phyloP scores from a whole-genome alignment of 2,113 vertebrate species.

The Agapornis roseicollis region DNA sequence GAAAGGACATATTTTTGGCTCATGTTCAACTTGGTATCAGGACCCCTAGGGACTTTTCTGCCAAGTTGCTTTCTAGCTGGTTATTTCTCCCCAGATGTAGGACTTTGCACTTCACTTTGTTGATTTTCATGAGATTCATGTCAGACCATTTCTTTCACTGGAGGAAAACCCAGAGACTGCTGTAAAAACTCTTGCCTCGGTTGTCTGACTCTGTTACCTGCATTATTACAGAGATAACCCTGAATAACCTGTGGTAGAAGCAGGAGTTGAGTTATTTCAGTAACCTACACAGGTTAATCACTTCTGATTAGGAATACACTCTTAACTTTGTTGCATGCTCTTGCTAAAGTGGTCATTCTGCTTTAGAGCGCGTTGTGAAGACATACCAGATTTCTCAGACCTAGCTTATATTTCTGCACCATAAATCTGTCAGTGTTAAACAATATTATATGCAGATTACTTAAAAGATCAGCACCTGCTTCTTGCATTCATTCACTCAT shows the following conservation, averaged over 20 bases:
- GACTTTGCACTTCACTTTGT: not conserved
- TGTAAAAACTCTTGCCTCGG: not conserved
- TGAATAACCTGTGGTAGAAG: not conserved
- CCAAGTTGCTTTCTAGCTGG: not conserved
- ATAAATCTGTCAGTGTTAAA: not conserved
- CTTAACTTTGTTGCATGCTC: not conserved
- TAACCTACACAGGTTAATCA: not conserved
- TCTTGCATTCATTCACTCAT: not conserved
- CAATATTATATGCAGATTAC: not conserved
- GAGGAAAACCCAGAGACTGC: not conserved
- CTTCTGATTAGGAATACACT: not conserved
- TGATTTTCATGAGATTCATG: not conserved
- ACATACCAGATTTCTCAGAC: not conserved
- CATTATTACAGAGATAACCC: not conserved
- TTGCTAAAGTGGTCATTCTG: not conserved
- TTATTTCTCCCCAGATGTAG: not conserved
- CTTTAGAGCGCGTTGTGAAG: not conserved
- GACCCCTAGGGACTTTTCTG: not conserved
- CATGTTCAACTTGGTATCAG: accelerated
- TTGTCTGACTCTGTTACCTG: not conserved
- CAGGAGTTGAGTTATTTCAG: not conserved
- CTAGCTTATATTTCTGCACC: not conserved
- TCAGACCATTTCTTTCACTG: not conserved
- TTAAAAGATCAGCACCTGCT: not conserved
- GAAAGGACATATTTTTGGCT: not conserved